Base-by-base conservation (phyloP, 1,140 invertebrate species). In the Drosophila lacertosa region DNA sequence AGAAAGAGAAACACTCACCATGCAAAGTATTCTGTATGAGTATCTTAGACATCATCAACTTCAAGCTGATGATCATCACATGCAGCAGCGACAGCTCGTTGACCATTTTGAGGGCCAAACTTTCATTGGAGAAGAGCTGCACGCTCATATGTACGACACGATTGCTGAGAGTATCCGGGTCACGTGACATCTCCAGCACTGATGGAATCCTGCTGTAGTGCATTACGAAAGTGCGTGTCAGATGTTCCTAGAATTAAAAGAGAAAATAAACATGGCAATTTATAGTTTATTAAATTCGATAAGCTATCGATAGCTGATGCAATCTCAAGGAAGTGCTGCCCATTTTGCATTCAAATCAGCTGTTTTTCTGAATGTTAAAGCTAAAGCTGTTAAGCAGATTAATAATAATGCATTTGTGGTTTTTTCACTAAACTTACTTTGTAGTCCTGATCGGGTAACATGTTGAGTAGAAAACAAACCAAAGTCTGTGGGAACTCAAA, bases 401-500 rank as follows among this genome's bases (percentile, higher is more conserved):
- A n/a, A n/a, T n/a, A n/a, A n/a, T n/a, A n/a, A n/a, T 26, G 24
- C 24, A 29, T 7, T 29, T 29, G 2, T 6, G 2, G 2, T 9
- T 29, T 29, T 9, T 22, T 22, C 20, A 2, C 20, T 22, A 22
- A 22, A 22, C 4, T 22, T 22, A 96, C 96, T 94, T 99, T 99
- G 91, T 99, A 99, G 83, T 97, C 95, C 53, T 96, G 95, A 93
- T 99, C 97, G 2, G 98, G 98, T 59, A 99, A 92, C 95, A 99
- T 97, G 91, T 99, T 98, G 10, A 99, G 93, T n/a, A 99, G 92
- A 44, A 99, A 94, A 88, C 98, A 99, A 9, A 99, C 97, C 33
- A 99, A 94, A 86, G 98, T 98, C 92, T 99, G 97, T 2, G 98
- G 98, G 92, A 99, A 99, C 92, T 99, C 98, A 92, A 97, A 98